Conservation (phyloP, 2,113 vertebrate species). For the Donacobius atricapilla region DNA sequence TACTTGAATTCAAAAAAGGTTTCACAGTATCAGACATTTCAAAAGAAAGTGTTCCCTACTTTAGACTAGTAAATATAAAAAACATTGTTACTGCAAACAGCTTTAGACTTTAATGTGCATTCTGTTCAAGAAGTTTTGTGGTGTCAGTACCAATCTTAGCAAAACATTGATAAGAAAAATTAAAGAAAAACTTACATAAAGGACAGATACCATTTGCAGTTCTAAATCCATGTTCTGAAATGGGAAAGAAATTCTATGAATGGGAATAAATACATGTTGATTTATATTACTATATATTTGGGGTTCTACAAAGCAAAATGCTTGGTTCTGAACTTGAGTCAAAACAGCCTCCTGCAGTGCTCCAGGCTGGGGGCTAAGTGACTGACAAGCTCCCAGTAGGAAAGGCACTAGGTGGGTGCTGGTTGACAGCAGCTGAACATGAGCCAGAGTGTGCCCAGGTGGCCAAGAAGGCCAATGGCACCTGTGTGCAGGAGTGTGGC, state of each 20-base stretch:
- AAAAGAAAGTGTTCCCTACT: neutral
- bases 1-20: neutral
- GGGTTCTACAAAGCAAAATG: neutral
- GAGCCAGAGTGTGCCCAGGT: neutral
- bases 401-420: neutral
- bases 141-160: neutral
- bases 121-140: neutral
- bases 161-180: neutral
- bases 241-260: neutral
- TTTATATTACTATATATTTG: neutral
- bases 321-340: neutral
- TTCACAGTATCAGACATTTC: neutral
- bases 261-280: neutral
- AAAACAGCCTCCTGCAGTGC: fast-evolving
- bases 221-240: neutral
- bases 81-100: neutral
- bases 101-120: neutral
- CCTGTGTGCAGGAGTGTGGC: fast-evolving
- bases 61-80: neutral
- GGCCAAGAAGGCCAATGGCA: neutral
- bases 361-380: no score
- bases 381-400: neutral
- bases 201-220: neutral
- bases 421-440: neutral
- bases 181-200: neutral